A percentile compares a stretch with the other conserved stretches of the same genome.
Conservation (phyloP, 2,888 invertebrate genomes). For the Orthosia incerta region DNA sequence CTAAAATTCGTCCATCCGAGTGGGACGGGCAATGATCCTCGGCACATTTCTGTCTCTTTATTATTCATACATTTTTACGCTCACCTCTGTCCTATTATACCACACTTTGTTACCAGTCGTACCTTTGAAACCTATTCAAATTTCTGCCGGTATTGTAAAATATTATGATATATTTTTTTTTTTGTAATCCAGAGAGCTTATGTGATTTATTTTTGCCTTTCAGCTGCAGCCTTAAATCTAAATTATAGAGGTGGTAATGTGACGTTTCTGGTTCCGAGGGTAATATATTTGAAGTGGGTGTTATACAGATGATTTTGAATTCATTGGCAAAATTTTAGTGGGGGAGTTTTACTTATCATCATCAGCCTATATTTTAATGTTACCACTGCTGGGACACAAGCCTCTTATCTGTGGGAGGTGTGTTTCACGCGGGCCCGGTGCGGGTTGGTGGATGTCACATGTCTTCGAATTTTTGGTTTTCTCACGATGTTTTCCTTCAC, state of each 20-base stretch:
- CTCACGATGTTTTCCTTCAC: no score
- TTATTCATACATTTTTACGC: constrained; percentile 61
- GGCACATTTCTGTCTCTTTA: constrained; percentile 23
- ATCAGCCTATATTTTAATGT: no score
- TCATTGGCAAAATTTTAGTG: neutral
- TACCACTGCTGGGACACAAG: no score
- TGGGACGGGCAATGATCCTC: constrained; percentile 31
- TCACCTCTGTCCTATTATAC: constrained; percentile 31
- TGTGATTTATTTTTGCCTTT: constrained; percentile 30
- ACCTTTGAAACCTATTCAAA: constrained; percentile 51
- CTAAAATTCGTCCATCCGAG: constrained; percentile 28
- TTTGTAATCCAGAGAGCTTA: constrained; percentile 32
- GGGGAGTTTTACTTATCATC: no score
- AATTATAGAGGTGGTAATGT: constrained; percentile 10
- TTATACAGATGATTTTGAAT: neutral
- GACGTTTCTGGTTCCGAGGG: constrained; percentile 1
- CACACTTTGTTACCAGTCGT: constrained; percentile 37
- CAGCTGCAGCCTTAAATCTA: constrained; percentile 20
- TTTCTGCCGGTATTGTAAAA: constrained; percentile 35
- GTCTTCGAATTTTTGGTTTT: no score
- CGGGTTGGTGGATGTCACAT: no score
- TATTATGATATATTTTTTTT: constrained; percentile 32
- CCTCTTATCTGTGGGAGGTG: no score
- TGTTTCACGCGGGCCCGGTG: no score
- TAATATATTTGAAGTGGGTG: neutral